Conservation (phyloP, 2,113 vertebrate species). For the Campylorhamphus procurvoides region DNA sequence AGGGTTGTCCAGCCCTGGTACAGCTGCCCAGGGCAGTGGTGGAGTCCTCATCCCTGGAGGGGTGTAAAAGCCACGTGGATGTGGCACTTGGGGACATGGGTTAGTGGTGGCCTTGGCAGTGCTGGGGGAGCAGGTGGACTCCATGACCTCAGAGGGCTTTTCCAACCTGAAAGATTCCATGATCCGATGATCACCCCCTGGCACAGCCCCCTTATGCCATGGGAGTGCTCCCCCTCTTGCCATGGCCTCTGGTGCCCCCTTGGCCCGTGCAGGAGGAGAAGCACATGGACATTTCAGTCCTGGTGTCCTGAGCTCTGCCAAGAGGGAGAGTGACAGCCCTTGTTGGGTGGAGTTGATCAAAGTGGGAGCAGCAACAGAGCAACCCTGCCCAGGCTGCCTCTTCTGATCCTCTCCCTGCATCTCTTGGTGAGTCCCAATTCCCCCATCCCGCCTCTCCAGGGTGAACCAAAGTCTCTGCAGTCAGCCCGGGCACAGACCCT, state of each 20-base stretch:
- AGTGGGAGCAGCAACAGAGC: not conserved
- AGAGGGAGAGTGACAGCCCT: not conserved
- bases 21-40: not conserved
- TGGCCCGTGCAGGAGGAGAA: not conserved
- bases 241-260: not conserved
- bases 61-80: not conserved
- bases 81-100: not conserved
- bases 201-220: not conserved
- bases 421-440: not conserved
- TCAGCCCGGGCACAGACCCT: not conserved
- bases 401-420: not conserved
- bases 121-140: not conserved
- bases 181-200: not conserved
- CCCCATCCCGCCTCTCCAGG: not conserved
- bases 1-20: not conserved
- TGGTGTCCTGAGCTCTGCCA: not conserved
- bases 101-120: not conserved
- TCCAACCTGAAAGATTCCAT: not conserved
- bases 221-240: not conserved
- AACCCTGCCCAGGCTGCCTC: not conserved
- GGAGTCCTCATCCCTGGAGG: not conserved
- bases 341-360: not conserved
- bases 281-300: rapidly evolving
- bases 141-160: not conserved
- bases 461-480: not conserved